Percentiles rank a stretch among this genome's conserved stretches.
Evolutionary conservation across 2,113 vertebrate species (phyloP).

Genomic region (Etheostoma spectabile): DNA sequence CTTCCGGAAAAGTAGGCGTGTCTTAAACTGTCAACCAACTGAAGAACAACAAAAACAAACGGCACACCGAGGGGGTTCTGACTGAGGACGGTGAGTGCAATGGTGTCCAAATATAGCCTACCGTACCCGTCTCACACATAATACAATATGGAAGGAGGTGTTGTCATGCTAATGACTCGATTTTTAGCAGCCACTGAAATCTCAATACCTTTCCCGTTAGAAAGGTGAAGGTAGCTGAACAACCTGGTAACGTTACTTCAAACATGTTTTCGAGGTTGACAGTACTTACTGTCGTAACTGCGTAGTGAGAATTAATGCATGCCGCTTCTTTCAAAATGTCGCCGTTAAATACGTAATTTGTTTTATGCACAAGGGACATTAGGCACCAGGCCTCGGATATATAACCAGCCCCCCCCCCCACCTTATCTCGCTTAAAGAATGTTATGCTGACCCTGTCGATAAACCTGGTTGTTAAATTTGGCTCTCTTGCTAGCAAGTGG

Average conservation of each 20-base stretch:
- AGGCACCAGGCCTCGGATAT: conserved; percentile 13
- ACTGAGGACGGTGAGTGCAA: conserved; percentile 63
- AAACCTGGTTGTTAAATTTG: neutral
- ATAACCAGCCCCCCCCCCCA: neutral
- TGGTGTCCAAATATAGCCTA: neutral
- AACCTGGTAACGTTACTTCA: no score
- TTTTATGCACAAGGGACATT: neutral
- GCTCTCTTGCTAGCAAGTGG: rapidly evolving
- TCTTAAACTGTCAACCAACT: conserved; percentile 62
- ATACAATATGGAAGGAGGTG: neutral
- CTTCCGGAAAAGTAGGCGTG: conserved; percentile 63
- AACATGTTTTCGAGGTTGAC: neutral
- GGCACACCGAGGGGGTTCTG: conserved; percentile 24
- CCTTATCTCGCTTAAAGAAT: neutral
- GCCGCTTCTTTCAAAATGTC: neutral
- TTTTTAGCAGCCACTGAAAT: neutral
- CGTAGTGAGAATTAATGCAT: neutral
- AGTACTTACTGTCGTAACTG: neutral
- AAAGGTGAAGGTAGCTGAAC: neutral
- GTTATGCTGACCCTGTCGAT: neutral
- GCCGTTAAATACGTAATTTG: neutral
- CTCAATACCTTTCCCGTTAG: rapidly evolving
- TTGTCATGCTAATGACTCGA: neutral
- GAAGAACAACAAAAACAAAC: conserved; percentile 76
- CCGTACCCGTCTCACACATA: neutral